phyloP scores from a whole-genome alignment of 2,888 invertebrate species.

The Galerucella nymphaeae region DNA sequence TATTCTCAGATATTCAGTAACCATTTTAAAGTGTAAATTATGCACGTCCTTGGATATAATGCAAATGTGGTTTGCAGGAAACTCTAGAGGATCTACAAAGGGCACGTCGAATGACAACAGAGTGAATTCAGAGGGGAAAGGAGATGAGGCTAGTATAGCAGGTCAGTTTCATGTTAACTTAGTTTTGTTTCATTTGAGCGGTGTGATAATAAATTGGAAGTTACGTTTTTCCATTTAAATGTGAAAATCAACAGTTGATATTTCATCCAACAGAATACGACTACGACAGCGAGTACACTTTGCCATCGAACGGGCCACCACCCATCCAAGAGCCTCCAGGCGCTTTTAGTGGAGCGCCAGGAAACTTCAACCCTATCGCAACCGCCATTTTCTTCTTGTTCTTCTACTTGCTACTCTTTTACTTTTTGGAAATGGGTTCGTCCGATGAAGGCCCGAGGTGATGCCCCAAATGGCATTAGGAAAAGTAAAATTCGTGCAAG shows the following conservation, averaged over 20 bases:
- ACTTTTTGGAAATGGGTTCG: conserved; percentile 28
- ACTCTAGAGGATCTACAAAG: conserved; percentile 56
- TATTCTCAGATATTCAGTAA: conserved; percentile 23
- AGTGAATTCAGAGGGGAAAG: conserved; percentile 64
- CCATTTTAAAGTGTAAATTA: conserved; percentile 23
- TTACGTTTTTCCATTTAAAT: background rate
- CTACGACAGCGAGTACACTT: conserved; percentile 63
- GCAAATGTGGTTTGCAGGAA: conserved; percentile 45
- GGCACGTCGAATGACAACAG: conserved; percentile 58
- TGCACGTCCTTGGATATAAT: conserved; percentile 27
- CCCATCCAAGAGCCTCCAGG: conserved; percentile 63
- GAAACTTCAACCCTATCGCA: conserved; percentile 41
- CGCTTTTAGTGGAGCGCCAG: conserved; percentile 56
- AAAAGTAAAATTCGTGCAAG: conserved; percentile 29
- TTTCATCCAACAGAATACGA: conserved; percentile 58
- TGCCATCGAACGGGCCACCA: conserved; percentile 63
- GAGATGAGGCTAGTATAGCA: conserved; percentile 53
- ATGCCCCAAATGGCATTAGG: conserved; percentile 49
- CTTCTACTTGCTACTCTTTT: conserved; percentile 34
- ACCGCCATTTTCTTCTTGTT: conserved; percentile 43
- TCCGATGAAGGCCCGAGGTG: conserved; percentile 52
- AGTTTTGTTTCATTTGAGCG: no score
- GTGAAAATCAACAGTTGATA: conserved; percentile 10
- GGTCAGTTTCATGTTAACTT: conserved; percentile 50
- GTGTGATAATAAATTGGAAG: no score